Base-by-base conservation (phyloP, 1,140 invertebrate genomes). In the Zaprionus kolodkinae region DNA sequence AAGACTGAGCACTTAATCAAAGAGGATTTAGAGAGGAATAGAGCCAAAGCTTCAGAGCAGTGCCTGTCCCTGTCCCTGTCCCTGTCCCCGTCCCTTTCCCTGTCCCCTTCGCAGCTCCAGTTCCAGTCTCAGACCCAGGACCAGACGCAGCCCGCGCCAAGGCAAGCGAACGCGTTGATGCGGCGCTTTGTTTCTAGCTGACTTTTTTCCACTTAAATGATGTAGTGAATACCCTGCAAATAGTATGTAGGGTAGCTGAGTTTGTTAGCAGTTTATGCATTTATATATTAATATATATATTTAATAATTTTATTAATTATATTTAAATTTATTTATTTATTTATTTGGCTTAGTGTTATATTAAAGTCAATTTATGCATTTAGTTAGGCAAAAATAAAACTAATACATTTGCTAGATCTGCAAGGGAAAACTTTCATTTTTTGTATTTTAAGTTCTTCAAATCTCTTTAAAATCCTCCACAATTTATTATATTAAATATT, bases 1-100 rank as follows among this genome's bases (percentile, higher is more conserved):
- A 89, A 81, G 85, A 89, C 86, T 89, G 85, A 89, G 85, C 86
- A 89, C 85, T 89, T 89, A 89, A 89, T 89, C 86, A 89, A 89
- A 89, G 81, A 68, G 81, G 85, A 90, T 85, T 89, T 89, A 89
- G 78, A 81, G 84, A 88, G 81, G 79, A 77, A 78, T 71, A 87
- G 72, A 82, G 65, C 74, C 48, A 71, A 76, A 68, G 80, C 52
- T 69, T 40, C 64, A 78, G 71, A 30, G 27, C 52, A 30, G 27
- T 40, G 50, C 66, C 70, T 64, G 66, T 60, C 65, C 0, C 27
- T 63, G 48, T n/a, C 40, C 43, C 27, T 63, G 38, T 15, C 17
- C 9, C n/a, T 52, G 57, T 21, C 4, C 56, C 60, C 3, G 59
- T 21, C 21, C 21, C 66, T 63, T 21, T 21, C 21, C 40, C 59